Percentiles rank a stretch among this genome's conserved stretches.
phyloP scores from a whole-genome alignment of 53 echinoderm and acorn worm species.

The Paracentrotus lividus region DNA sequence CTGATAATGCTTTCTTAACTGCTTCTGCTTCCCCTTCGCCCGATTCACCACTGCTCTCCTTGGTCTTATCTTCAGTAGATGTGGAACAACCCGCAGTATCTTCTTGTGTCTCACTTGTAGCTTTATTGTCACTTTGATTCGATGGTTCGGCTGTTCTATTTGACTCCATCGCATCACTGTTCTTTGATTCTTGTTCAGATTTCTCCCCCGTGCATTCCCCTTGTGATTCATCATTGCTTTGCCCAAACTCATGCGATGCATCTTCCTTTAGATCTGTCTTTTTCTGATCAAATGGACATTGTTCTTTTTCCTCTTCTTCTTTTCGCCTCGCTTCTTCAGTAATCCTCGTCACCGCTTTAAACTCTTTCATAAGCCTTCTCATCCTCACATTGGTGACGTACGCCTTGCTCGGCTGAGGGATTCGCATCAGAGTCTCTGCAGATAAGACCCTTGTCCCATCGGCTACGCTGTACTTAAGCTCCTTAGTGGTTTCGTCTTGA shows the following conservation, averaged over 20 bases:
- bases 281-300: not conserved
- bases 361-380: conserved; percentile 83
- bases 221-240: too few species aligned
- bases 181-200: not conserved
- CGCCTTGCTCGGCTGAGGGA: conserved; percentile 78
- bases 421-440: conserved; percentile 8
- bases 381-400: conserved; percentile 77
- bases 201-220: not conserved
- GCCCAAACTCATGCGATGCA: not conserved
- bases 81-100: conserved; percentile 41
- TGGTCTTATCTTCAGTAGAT: conserved; percentile 24
- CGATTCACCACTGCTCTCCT: not conserved
- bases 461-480: conserved; percentile 30
- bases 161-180: not conserved
- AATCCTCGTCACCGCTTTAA: conserved; percentile 61
- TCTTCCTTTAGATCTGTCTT: not conserved
- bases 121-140: not conserved
- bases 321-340: not conserved
- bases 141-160: not conserved
- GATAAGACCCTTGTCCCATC: conserved; percentile 48
- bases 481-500: not conserved
- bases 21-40: not conserved
- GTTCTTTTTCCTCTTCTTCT: conserved; percentile 41
- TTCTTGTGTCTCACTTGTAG: not conserved
- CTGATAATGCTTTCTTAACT: conserved; percentile 23